Evolutionary conservation across 2,797 vertebrate genomes (phyloP), one percentile per base, ranked within the genome.

Genomic region (Sebastolobus altivelis): DNA sequence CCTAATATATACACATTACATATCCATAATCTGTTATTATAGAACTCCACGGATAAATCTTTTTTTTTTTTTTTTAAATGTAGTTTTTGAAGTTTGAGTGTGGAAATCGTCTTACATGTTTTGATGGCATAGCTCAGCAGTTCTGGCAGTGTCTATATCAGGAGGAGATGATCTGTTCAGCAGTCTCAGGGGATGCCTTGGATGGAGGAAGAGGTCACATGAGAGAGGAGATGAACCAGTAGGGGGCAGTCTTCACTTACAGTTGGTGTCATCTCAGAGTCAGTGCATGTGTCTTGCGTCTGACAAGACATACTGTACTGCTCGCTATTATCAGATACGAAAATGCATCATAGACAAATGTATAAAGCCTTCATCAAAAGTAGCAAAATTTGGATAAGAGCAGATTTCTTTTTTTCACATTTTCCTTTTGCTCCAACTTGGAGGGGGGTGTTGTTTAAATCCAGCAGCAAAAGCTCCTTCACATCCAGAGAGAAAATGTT

Each of bases 401-500:
- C 10, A 71, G 13, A 72, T 25, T 25, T 25, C 25, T 85, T 83
- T 71, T 66, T 37, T 71, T 25, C 59, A 25, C 1, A 0, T 77
- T 46, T 78, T 62, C n/a, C 33, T 2, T 60, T 60, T 67, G 37
- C 25, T 74, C 12, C 58, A 27, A 18, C 49, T 68, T 25, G 22
- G 37, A 9, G 10, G 68, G 18, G 14, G 29, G 20, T 1, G 68
- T 76, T 83, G 81, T 89, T 88, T 84, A 76, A 73, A 72, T 76
- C 80, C 52, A 63, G 43, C 84, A 82, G 75, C 61, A 80, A 89
- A 83, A 55, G 11, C 65, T 76, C 61, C 65, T 59, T 81, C 81
- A 85, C 81, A 71, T 91, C 63, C 85, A 75, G 79, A 69, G 83
- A 85, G 75, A 85, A 94, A 95, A 88, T 83, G 82, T 95, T 95